Evolutionary conservation across 2,797 vertebrate genomes (phyloP), one percentile per base, ranked within the genome.

Genomic region (Poeciliopsis gracilis): DNA sequence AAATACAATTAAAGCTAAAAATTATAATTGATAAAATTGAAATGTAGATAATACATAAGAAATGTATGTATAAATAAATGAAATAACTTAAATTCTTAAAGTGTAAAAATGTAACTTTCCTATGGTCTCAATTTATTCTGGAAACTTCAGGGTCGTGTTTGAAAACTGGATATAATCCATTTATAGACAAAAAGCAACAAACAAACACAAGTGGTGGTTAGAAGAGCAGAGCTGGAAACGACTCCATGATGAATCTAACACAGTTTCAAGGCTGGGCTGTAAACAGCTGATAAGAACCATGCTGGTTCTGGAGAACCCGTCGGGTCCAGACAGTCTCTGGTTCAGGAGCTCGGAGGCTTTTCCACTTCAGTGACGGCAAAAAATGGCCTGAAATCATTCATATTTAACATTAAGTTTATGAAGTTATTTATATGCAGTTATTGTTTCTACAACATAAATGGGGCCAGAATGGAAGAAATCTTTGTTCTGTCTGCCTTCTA

Each of bases 201-300:
- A 0, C 30, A 59, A n/a, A 63, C 5, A 38, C 33, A 23, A 11
- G 20, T 67, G 36, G 20, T 25, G 63, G 20, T 41, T 13, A 25
- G 38, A 38, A 11, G 23, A 66, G 61, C 63, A 41, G 63, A 67
- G 18, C 36, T 67, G 63, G 18, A 41, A 41, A 41, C 28, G 20
- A 20, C 20, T 4, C 23, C 63, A 69, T 11, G 36, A n/a, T 6
- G 20, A 69, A 63, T 25, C 38, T 6, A 67, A 67, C 63, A 3
- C 63, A 13, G 63, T 67, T 25, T n/a, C 8, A 53, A 74, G 79
- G 77, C 71, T 47, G 81, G 67, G 16, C 61, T 72, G 85, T 78
- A 79, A 86, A 86, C 89, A 91, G 69, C 71, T 80, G 80, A 76
- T 76, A 76, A 76, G 59, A 78, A 23, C 28, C 28, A 43, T n/a